Evolutionary conservation across 2,888 invertebrate genomes (phyloP).

Genomic region (Philereme vetulata): DNA sequence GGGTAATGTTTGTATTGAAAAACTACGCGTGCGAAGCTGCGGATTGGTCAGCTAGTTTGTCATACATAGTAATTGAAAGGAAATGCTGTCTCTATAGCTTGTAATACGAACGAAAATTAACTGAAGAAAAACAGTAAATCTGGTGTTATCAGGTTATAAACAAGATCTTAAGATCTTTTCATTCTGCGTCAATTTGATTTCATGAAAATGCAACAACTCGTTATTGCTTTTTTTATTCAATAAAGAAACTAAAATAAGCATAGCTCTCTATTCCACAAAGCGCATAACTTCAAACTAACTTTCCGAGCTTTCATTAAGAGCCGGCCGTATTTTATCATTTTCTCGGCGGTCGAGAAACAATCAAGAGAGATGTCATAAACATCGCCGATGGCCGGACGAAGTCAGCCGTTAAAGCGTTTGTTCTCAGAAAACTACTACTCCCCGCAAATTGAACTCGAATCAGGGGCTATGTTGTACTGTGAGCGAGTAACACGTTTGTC

Average conservation of each 20-base stretch:
- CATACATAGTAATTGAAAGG: too few relatives aligned
- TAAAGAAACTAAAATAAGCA: neutral
- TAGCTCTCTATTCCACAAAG: neutral
- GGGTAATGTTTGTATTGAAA: too few relatives aligned
- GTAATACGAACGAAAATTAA: too few relatives aligned
- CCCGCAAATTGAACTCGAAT: slow-evolving; percentile 34
- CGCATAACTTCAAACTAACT: slow-evolving; percentile 2
- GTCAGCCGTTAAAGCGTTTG: slow-evolving; percentile 29
- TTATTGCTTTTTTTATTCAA: neutral
- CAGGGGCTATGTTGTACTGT: slow-evolving; percentile 11
- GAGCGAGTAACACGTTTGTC: slow-evolving; percentile 1
- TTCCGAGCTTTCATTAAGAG: slow-evolving; percentile 19
- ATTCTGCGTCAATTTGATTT: too few relatives aligned
- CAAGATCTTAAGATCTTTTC: too few relatives aligned
- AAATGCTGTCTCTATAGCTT: too few relatives aligned
- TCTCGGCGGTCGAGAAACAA: slow-evolving; percentile 31
- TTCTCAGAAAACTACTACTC: slow-evolving; percentile 28
- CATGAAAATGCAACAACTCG: too few relatives aligned
- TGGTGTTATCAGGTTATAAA: too few relatives aligned
- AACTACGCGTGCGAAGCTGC: too few relatives aligned
- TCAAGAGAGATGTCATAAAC: slow-evolving; percentile 36
- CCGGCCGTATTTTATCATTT: slow-evolving; percentile 28
- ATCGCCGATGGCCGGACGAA: slow-evolving; percentile 30
- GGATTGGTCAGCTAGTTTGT: too few relatives aligned
- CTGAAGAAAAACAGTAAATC: too few relatives aligned